These are phyloP conservation scores for Ceratitis capitata DNA, from an alignment of 1,140 invertebrate species.

Conservation along the genomic window DNA sequence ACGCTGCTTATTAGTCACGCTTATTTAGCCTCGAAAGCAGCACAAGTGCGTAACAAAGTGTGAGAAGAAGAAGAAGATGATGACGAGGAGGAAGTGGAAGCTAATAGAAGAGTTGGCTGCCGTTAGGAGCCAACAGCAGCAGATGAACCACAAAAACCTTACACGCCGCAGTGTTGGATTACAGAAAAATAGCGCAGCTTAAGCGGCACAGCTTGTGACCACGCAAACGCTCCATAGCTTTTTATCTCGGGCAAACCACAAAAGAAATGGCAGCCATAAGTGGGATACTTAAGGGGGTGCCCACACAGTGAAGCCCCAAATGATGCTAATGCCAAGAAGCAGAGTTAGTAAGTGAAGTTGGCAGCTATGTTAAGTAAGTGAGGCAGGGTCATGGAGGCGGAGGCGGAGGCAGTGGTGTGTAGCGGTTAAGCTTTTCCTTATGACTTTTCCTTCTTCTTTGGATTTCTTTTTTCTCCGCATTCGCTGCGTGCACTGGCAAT, in stretches of 20 bases:
- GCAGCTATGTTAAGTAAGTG: not conserved
- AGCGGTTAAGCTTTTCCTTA: slow-evolving; percentile 32
- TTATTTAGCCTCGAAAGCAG: not conserved
- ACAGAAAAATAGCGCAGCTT: slow-evolving; percentile 13
- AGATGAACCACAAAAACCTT: slow-evolving; percentile 29
- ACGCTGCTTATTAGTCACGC: not conserved
- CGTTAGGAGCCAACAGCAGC: not conserved
- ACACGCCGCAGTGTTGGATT: not conserved
- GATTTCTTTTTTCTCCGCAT: not conserved
- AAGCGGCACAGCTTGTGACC: not conserved
- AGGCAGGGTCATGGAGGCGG: not conserved
- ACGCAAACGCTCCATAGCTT: not conserved
- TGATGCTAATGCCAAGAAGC: too few species aligned
- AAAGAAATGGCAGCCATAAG: slow-evolving; percentile 32
- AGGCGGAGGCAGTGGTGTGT: not conserved
- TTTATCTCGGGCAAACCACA: slow-evolving; percentile 31
- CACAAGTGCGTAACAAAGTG: slow-evolving; percentile 37
- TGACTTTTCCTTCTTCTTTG: not conserved
- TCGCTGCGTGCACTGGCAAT: not conserved
- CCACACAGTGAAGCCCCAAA: slow-evolving; percentile 6
- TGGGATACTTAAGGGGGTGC: slow-evolving; percentile 35
- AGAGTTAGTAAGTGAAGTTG: not conserved
- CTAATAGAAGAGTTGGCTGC: too few species aligned
- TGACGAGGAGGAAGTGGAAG: not conserved
- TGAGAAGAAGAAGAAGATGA: not conserved